These are phyloP conservation scores for Idaea biselata DNA, from an alignment of 2,888 invertebrate species.

Conservation along the genomic window DNA sequence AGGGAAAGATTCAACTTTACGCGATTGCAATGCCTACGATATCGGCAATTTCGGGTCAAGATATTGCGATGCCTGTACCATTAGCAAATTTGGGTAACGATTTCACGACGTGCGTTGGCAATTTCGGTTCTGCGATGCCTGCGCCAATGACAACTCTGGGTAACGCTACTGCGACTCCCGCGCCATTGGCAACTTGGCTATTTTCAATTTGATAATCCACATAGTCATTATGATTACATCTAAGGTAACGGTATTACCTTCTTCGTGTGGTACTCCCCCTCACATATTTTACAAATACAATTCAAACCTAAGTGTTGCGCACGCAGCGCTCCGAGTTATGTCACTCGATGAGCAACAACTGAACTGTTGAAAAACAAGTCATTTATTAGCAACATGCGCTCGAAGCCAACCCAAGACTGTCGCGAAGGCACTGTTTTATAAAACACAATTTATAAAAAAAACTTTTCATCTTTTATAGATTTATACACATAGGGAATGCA, in stretches of 20 bases:
- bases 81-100: too few relatives aligned
- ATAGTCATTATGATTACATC: conserved; percentile 61
- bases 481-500: background rate
- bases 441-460: background rate
- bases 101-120: too few relatives aligned
- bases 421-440: conserved; percentile 52
- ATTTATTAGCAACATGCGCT: conserved; percentile 80
- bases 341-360: conserved; percentile 80
- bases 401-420: conserved; percentile 69
- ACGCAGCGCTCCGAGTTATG: conserved; percentile 79
- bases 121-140: too few relatives aligned
- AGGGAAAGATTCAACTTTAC: conserved; percentile 3
- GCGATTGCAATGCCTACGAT: background rate
- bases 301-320: conserved; percentile 80
- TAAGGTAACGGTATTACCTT: conserved; percentile 77
- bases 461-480: conserved; percentile 8
- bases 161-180: too few relatives aligned
- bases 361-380: conserved; percentile 81
- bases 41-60: too few relatives aligned
- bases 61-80: too few relatives aligned
- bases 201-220: conserved; percentile 37
- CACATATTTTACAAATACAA: conserved; percentile 78
- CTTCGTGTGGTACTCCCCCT: conserved; percentile 73
- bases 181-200: too few relatives aligned
- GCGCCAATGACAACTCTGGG: too few relatives aligned